phyloP scores from a whole-genome alignment of 2,888 invertebrate genomes.

The Microctonus hyperodae region DNA sequence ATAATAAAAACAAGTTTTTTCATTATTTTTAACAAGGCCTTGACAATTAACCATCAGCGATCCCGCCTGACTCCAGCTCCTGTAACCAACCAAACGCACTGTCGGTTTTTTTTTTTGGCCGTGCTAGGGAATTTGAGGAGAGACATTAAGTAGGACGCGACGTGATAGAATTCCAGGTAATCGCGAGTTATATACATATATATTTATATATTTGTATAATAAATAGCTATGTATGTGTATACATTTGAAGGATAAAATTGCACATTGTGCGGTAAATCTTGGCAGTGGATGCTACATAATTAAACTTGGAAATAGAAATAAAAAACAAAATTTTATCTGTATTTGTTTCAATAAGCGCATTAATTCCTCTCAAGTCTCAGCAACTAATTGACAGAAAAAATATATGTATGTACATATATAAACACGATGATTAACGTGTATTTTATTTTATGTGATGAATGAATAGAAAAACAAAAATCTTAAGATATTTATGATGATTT shows the following conservation, averaged over 20 bases:
- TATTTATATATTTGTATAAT: not conserved
- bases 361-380: not conserved
- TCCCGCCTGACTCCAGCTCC: conserved; percentile 43
- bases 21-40: conserved; percentile 1
- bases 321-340: not conserved
- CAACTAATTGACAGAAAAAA: not conserved
- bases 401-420: not conserved
- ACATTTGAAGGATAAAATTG: conserved; percentile 29
- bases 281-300: conserved; percentile 45
- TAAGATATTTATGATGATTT: too few relatives aligned
- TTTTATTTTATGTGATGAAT: not conserved
- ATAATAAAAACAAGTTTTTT: not conserved
- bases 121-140: conserved; percentile 21
- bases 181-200: not conserved
- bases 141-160: conserved; percentile 4
- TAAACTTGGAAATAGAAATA: not conserved
- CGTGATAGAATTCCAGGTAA: conserved; percentile 16
- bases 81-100: conserved; percentile 18
- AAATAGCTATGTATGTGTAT: not conserved
- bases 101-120: conserved; percentile 31
- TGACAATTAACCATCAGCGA: conserved; percentile 34
- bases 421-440: not conserved
- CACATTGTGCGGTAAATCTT: conserved; percentile 38
- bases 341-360: not conserved
- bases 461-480: not conserved